Evolutionary conservation across 2,888 invertebrate genomes (phyloP).

Genomic region (Lapara coniferarum): DNA sequence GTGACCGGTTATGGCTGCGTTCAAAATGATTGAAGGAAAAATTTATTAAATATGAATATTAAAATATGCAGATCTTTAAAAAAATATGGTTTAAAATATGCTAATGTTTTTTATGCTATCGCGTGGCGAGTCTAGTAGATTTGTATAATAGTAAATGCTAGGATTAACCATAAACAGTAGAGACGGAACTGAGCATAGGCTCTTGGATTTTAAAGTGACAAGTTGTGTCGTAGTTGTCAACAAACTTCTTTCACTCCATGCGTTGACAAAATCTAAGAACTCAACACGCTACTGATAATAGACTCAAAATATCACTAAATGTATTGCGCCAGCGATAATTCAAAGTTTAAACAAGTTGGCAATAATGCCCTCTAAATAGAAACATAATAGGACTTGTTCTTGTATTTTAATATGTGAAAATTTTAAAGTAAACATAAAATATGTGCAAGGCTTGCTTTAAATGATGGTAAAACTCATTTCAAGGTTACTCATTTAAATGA

Average conservation of each 20-base stretch:
- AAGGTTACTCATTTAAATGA: background rate
- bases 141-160: too few species aligned
- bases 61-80: background rate
- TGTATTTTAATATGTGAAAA: background rate
- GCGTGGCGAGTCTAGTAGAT: too few species aligned
- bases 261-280: background rate
- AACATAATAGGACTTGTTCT: background rate
- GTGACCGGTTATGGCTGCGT: too few species aligned
- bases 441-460: background rate
- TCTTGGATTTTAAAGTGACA: too few species aligned
- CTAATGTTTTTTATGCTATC: too few species aligned
- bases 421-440: background rate
- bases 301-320: background rate
- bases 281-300: conserved; percentile 19
- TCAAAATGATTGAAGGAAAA: too few species aligned
- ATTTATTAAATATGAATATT: conserved; percentile 10
- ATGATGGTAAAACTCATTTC: background rate
- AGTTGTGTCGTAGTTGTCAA: background rate
- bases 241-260: background rate
- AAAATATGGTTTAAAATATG: too few species aligned
- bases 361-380: conserved; percentile 7
- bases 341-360: background rate
- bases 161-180: too few species aligned
- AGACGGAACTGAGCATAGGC: too few species aligned
- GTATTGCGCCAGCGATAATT: conserved; percentile 10